These are phyloP conservation scores for Stictocephala bisonia DNA, from an alignment of 2,888 invertebrate species.

Conservation along the genomic window DNA sequence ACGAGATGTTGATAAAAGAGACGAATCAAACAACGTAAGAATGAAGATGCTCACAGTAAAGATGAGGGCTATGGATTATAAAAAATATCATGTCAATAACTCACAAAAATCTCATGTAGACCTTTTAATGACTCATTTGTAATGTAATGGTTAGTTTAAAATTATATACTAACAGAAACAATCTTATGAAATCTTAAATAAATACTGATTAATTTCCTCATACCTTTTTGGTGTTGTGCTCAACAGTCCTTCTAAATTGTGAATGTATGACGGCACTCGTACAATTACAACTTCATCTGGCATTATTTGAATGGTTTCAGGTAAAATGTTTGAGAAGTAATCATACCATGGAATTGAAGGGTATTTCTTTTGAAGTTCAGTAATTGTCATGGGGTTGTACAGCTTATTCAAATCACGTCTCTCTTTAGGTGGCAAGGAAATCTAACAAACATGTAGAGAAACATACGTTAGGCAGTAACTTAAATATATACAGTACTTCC, in stretches of 20 bases:
- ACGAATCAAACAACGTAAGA: too few species aligned
- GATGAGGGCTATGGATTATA: too few species aligned
- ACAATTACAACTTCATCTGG: constrained; percentile 84
- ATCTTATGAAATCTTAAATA: too few species aligned
- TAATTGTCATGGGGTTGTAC: constrained; percentile 93
- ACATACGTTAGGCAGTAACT: too few species aligned
- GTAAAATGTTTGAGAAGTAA: constrained; percentile 85
- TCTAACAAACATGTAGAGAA: constrained; percentile 69
- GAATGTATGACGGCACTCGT: constrained; percentile 84
- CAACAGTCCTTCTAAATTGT: constrained; percentile 74
- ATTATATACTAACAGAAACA: too few species aligned
- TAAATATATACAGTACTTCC: too few species aligned
- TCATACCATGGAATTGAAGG: constrained; percentile 83
- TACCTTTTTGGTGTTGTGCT: constrained; percentile 70
- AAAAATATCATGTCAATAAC: too few species aligned
- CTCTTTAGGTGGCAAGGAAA: constrained; percentile 88
- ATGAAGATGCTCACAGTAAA: too few species aligned
- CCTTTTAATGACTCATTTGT: too few species aligned
- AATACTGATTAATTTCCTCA: constrained; percentile 37
- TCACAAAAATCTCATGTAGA: too few species aligned
- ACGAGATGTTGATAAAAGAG: too few species aligned
- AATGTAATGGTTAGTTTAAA: too few species aligned
- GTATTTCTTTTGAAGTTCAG: constrained; percentile 78
- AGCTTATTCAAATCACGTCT: constrained; percentile 89
- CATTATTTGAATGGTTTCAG: constrained; percentile 71